Evolutionary conservation across 2,797 vertebrate species (phyloP), one percentile per base, ranked within the genome.

Genomic region (Thunnus albacares): DNA sequence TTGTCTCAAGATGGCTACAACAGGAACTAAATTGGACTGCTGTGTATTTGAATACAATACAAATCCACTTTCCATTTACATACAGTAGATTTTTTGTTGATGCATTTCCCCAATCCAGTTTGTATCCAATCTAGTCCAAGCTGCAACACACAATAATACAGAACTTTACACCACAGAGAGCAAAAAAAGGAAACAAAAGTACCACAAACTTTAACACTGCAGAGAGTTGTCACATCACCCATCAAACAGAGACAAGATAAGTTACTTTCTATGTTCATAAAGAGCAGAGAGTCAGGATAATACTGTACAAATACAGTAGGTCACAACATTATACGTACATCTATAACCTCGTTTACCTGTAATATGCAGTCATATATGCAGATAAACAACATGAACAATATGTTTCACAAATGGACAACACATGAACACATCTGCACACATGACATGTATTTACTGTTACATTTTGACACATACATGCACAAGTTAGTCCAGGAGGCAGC

Each of bases 401-500:
- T 9, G 18, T 62, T 10, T 28, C 43, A 6, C 30, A 20, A 2
- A 24, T 18, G 4, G 8, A 51, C 55, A 26, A 18, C 30, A 33
- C 22, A 55, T 13, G 8, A 2, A 20, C 18, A 33, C 20, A 18
- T 49, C 1, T 1, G 0, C 4, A 35, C 45, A 41, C 22, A 71
- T 28, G 67, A 70, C 53, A 79, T 66, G 14, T 17, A 55, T 60
- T 60, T 26, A 53, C 52, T 3, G 20, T 77, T n/a, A 73, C 13
- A 53, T 26, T 45, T 35, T 73, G 28, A 33, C 45, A 57, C 62
- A 17, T 17, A 38, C 55, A 60, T 9, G 47, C 22, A 62, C 52
- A 65, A 62, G 33, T 5, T 18, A 47, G 45, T 15, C 45, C 41
- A 91, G 84, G 89, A 88, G 80, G 71, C 82, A 70, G 90, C 88